Base-by-base conservation (phyloP, 2,113 vertebrate species). In the Antennarius striatus region DNA sequence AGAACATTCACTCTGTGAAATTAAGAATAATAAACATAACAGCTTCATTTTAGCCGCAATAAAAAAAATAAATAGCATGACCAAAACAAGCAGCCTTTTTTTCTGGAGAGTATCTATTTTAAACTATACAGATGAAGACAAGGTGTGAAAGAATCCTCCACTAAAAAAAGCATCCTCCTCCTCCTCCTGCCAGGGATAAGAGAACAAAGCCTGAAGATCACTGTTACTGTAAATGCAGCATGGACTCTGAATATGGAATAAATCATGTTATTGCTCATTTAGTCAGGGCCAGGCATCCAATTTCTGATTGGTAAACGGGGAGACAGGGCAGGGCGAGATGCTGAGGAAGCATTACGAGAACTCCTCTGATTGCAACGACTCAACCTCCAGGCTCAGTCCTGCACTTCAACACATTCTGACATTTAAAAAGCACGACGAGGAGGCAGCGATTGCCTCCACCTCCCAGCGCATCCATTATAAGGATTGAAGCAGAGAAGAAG, bases 211-310 rank as follows among this genome's bases (percentile, higher is more conserved):
- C 71, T 73, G 57, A 9, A 36, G 57, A 81, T 73, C 49, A 65
- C 68, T 10, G 42, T 59, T 74, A 71, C 62, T 79, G 71, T 77
- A 87, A 88, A 79, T 57, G 73, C 74, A 80, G 74, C 72, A 40
- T 68, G 48, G 45, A 50, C 68, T 77, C 71, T 45, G 48, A 75
- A 54, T 42, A 63, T 70, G 43, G 36, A 66, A 85, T 88, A 75
- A 89, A 89, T 90, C 80, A 80, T 42, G 67, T 73, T 84, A 80
- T 61, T 75, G 77, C 79, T 81, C 70, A 64, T 79, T 87, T 63
- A 81, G 77, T 56, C 30, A 60, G 60, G 75, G 22, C 57, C 0
- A 22, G n/a, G 49, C 36, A 47, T 56, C 53, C 0, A 40, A 32
- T 52, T 48, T 56, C 48, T 22, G 45, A 86, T 80, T 88, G 84